Evolutionary conservation across 2,797 vertebrate species (phyloP).

Genomic region (Champsocephalus gunnari): DNA sequence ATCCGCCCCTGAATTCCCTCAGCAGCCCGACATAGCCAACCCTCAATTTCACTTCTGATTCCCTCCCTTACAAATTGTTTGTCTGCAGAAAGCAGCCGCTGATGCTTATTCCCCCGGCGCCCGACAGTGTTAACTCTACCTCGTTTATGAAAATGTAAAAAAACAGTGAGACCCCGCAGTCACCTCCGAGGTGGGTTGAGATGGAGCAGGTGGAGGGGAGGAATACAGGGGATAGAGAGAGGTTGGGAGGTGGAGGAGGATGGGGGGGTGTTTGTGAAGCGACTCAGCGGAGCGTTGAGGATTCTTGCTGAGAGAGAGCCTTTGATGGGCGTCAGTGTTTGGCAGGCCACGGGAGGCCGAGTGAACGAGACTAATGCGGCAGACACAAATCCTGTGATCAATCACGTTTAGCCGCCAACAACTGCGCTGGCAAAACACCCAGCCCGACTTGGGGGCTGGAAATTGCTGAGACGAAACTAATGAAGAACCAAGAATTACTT

Average conservation of each 20-base stretch:
- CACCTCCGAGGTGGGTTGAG: not conserved
- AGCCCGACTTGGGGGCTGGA: constrained; percentile 42
- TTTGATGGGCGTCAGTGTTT: constrained; percentile 63
- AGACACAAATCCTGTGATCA: constrained; percentile 70
- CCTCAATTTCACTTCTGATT: constrained; percentile 57
- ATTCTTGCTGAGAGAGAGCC: constrained; percentile 68
- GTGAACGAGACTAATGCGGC: constrained; percentile 55
- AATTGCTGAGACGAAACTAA: constrained; percentile 60
- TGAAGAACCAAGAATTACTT: too few species aligned
- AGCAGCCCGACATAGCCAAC: constrained; percentile 18
- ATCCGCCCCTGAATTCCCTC: constrained; percentile 31
- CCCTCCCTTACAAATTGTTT: constrained; percentile 56
- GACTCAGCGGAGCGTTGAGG: constrained; percentile 53
- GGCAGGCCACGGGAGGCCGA: constrained; percentile 59
- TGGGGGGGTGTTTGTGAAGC: constrained; percentile 44
- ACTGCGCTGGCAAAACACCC: constrained; percentile 57
- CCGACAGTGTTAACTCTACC: constrained; percentile 32
- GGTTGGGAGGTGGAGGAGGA: not conserved
- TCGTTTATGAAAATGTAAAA: constrained; percentile 42
- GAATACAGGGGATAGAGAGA: not conserved
- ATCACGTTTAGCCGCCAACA: constrained; percentile 71
- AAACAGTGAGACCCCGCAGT: constrained; percentile 13
- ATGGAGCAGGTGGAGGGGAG: not conserved
- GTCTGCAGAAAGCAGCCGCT: constrained; percentile 51
- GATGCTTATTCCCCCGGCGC: constrained; percentile 32